Evolutionary conservation across 2,113 vertebrate species (phyloP), one percentile per base, ranked within the genome.

Genomic region (Crocuta crocuta): DNA sequence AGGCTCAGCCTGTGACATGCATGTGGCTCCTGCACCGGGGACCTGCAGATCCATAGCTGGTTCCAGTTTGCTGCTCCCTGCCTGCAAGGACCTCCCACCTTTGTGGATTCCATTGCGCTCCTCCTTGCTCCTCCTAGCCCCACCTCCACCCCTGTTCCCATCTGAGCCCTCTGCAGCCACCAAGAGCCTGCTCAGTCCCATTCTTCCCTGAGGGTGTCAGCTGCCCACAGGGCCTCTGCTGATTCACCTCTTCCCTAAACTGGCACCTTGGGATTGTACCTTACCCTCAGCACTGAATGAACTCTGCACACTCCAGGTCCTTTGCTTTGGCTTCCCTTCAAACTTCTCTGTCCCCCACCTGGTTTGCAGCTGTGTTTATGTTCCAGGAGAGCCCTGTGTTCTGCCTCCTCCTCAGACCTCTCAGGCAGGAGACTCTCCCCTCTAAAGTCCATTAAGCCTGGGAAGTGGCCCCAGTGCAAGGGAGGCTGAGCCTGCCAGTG

Each of bases 241-340:
- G 13, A 48, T 26, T 76, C 74, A 48, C 33, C 4, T 23, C 79
- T 68, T 74, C n/a, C 26, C 15, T 7, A n/a, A 31, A 70, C 68
- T 24, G 16, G 50, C 61, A 4, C 4, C n/a, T 53, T 0, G 2
- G 23, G 23, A 43, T 0, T 5, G 13, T 15, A 28, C 3, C 79
- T 66, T 28, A 5, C 68, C 5, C 0, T 13, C 3, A 2, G 39
- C 28, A 7, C 79, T 33, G 31, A 58, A 43, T 33, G 31, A 58
- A 43, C 39, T 45, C 43, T 63, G 15, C 1, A 5, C 8, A 3
- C 45, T 43, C 13, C 9, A 10, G 26, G 11, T 19, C 4, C 66
- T n/a, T 23, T 76, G 45, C 70, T 23, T 23, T 11, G 58, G 12
- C 39, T 78, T 68, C 70, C n/a, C 2, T 61, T 78, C 58, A 17